Base-by-base conservation (phyloP, 2,888 invertebrate genomes). In the Melolontha melolontha region DNA sequence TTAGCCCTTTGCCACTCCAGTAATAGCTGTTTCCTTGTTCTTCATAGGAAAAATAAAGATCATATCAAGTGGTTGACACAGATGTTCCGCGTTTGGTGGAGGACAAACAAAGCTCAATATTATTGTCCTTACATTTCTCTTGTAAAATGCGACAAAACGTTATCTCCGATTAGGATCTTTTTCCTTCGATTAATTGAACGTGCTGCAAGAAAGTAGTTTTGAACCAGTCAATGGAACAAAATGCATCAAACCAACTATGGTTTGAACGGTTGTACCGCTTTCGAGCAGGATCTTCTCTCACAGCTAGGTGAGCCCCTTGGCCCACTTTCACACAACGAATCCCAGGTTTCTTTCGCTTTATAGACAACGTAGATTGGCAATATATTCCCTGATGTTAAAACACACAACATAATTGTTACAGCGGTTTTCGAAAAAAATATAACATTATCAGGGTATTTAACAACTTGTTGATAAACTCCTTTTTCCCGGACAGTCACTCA, bases 101-200 rank as follows among this genome's bases (percentile, higher is more conserved):
- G 75, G 64, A 54, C 69, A 74, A 22, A 78, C 67, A 68, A 79
- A 79, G n/a, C n/a, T 51, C 51, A 64, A 80, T 79, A 64, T 78
- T 70, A 65, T 78, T 71, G 39, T 76, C 69, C 70, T 75, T 66
- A 44, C 62, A 79, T 73, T 10, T 65, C 55, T 22, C 52, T 51
- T 57, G 68, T 74, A 39, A 78, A 49, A 63, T 80, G 78, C 64
- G 70, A 69, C 64, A 73, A 57, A 57, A 79, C 67, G 70, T 79
- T 81, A 70, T 81, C 76, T n/a, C 79, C 78, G 64, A 81, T 75
- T n/a, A 78, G 39, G 39, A 78, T 73, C 67, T 78, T 79, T 64
- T 55, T 70, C 6, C 77, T n/a, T 64, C 27, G 40, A 72, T 64
- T 63, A 52, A 40, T 64, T 40, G 12, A 10, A 29, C 29, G 4